phyloP scores from a whole-genome alignment of 2,888 invertebrate species.

The Pantelozetes paolii region DNA sequence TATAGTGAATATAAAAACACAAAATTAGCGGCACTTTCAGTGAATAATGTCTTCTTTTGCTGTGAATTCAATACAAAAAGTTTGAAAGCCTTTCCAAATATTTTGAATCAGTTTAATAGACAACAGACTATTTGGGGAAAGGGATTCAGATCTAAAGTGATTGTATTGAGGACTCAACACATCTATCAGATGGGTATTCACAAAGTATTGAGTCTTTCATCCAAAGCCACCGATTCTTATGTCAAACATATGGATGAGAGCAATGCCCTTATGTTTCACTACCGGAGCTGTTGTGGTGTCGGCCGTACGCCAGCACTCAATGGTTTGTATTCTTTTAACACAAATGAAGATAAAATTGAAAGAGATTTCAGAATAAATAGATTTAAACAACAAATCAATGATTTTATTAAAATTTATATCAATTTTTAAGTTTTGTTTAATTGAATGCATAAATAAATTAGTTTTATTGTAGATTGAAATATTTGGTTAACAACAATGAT shows the following conservation, averaged over 20 bases:
- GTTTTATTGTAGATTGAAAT: too few relatives aligned
- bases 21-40: not conserved
- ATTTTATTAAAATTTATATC: not conserved
- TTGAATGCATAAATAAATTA: too few relatives aligned
- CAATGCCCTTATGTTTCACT: conserved; percentile 6
- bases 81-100: not conserved
- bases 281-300: conserved; percentile 16
- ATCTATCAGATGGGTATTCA: not conserved
- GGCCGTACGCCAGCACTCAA: not conserved
- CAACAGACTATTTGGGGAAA: not conserved
- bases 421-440: too few relatives aligned
- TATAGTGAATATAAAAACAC: not conserved
- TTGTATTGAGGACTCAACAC: not conserved
- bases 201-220: not conserved
- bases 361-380: not conserved
- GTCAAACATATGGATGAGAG: not conserved
- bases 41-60: not conserved
- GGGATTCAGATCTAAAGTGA: not conserved
- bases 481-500: too few relatives aligned
- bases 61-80: conserved; percentile 16
- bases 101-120: conserved; percentile 7
- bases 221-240: not conserved
- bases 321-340: not conserved
- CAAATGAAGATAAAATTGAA: not conserved
- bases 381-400: not conserved